These are phyloP conservation scores for Balaeniceps rex DNA, from an alignment of 2,113 vertebrate species.

Conservation along the genomic window DNA sequence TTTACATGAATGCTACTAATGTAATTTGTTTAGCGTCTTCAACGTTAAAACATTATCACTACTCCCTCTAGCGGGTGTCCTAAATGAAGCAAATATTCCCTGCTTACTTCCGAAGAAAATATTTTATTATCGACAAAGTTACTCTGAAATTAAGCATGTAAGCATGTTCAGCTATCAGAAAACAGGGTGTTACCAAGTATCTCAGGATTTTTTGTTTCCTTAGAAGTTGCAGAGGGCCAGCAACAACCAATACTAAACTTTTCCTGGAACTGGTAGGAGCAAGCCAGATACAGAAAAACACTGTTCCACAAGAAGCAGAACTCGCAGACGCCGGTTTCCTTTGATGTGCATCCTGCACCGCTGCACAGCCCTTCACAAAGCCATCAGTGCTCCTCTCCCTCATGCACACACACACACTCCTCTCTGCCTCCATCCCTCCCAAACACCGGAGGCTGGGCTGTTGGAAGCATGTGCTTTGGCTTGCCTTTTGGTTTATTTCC, in stretches of 20 bases:
- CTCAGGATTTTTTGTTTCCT: not conserved
- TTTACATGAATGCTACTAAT: rapidly evolving
- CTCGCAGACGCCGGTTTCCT: rapidly evolving
- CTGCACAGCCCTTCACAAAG: not conserved
- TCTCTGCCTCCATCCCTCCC: not conserved
- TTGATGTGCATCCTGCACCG: not conserved
- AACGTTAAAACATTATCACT: not conserved
- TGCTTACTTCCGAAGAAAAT: rapidly evolving
- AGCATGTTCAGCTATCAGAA: not conserved
- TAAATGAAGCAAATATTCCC: not conserved
- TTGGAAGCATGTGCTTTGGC: rapidly evolving
- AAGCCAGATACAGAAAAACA: not conserved
- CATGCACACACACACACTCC: too few species aligned
- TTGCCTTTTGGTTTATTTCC: not conserved
- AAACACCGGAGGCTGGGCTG: rapidly evolving
- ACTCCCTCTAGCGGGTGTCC: conserved; percentile 44
- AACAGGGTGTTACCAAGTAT: not conserved
- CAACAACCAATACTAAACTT: not conserved
- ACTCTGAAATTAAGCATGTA: not conserved
- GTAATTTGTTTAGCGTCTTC: not conserved
- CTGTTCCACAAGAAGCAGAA: not conserved
- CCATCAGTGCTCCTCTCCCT: not conserved
- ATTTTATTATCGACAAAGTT: not conserved
- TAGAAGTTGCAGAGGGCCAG: not conserved
- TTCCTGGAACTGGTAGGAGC: not conserved